Percentiles rank a stretch among this genome's conserved stretches.
These are phyloP conservation scores for Pampusana beccarii DNA, from an alignment of 2,113 vertebrate species.

Conservation along the genomic window DNA sequence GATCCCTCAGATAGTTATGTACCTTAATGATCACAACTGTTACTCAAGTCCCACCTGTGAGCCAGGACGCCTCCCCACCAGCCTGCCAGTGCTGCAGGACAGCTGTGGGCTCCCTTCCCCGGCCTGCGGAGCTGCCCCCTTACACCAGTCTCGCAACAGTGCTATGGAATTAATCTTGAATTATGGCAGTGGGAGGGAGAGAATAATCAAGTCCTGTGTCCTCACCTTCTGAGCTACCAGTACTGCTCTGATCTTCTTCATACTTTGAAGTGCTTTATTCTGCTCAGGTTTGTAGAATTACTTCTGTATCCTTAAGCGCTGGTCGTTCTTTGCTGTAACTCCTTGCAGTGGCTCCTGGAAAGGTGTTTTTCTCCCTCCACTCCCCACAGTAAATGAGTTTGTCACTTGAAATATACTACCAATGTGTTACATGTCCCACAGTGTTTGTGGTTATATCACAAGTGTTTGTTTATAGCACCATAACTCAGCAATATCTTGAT, in stretches of 20 bases:
- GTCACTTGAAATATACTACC: slow-evolving; percentile 69
- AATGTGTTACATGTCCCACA: slow-evolving; percentile 63
- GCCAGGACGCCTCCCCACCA: neutral
- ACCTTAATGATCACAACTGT: slow-evolving; percentile 42
- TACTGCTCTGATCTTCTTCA: neutral
- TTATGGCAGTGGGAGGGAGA: neutral
- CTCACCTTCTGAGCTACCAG: slow-evolving; percentile 7
- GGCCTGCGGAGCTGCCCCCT: neutral
- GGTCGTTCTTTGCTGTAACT: slow-evolving; percentile 42
- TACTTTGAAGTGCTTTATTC: neutral
- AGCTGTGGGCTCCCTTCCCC: neutral
- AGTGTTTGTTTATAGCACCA: slow-evolving; percentile 70
- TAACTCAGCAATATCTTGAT: slow-evolving; percentile 72
- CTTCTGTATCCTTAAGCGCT: slow-evolving; percentile 6
- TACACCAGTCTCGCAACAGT: neutral
- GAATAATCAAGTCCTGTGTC: neutral
- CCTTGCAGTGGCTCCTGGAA: slow-evolving; percentile 34
- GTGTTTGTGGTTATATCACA: slow-evolving; percentile 68
- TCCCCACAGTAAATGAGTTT: slow-evolving; percentile 59
- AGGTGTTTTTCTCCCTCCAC: slow-evolving; percentile 47
- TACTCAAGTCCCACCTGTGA: slow-evolving; percentile 26
- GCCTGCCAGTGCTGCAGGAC: neutral
- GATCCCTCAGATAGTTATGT: neutral
- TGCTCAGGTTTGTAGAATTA: neutral
- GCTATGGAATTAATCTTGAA: slow-evolving; percentile 23